phyloP scores from a whole-genome alignment of 2,888 invertebrate genomes.

The Agrypnus murinus region DNA sequence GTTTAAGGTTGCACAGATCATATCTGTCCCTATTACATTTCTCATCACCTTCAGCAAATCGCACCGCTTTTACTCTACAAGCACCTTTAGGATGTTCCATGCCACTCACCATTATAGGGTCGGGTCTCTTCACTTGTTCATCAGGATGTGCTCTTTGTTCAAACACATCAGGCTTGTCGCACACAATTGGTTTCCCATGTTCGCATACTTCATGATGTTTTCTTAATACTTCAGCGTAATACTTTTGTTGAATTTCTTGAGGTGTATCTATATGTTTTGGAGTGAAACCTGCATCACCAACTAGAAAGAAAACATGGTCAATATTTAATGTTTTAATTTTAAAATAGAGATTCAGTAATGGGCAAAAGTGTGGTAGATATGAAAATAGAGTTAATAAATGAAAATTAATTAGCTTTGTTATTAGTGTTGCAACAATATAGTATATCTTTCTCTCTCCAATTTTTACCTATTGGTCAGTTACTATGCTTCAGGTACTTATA shows the following conservation, averaged over 20 bases:
- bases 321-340: no score
- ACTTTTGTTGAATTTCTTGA: conserved; percentile 67
- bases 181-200: conserved; percentile 60
- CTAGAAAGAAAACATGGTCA: conserved; percentile 36
- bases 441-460: no score
- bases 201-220: conserved; percentile 66
- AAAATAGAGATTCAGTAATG: no score
- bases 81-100: conserved; percentile 63
- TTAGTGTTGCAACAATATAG: no score
- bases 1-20: conserved; percentile 66
- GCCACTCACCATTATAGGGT: conserved; percentile 64
- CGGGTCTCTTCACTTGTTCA: conserved; percentile 48
- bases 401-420: no score
- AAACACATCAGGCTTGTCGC: conserved; percentile 56
- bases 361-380: no score
- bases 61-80: conserved; percentile 64
- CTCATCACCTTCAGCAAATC: conserved; percentile 63
- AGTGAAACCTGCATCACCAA: conserved; percentile 53
- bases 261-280: conserved; percentile 68
- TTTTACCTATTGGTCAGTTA: no score
- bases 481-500: no score
- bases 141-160: conserved; percentile 41
- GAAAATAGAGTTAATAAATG: no score
- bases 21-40: conserved; percentile 63
- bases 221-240: conserved; percentile 66